Conservation (phyloP, 2,113 vertebrate species). For the Mirza zaza region DNA sequence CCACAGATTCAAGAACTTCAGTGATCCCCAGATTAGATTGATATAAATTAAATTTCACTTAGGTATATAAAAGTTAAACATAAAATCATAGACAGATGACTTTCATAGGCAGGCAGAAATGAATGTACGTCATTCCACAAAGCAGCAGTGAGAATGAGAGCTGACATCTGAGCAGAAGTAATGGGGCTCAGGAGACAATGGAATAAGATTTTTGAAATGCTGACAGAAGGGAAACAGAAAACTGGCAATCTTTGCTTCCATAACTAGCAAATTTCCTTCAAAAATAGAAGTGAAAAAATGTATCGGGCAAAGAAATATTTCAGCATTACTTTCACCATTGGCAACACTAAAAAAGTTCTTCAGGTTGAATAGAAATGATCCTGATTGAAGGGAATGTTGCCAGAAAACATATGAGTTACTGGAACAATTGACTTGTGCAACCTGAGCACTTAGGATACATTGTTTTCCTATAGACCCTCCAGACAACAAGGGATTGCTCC, state of each 20-base stretch:
- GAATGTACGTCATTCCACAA: no score
- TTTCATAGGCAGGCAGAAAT: neutral
- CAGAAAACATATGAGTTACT: fast-evolving
- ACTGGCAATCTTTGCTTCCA: neutral
- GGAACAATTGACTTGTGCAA: neutral
- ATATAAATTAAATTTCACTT: neutral
- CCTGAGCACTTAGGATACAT: fast-evolving
- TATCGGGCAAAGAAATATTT: neutral
- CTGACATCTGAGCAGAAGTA: neutral
- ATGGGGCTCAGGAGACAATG: neutral
- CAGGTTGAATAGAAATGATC: neutral
- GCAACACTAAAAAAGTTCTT: neutral
- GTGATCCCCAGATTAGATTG: neutral
- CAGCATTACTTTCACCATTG: fast-evolving
- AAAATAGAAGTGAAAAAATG: neutral
- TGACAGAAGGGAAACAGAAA: neutral
- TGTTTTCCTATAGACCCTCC: neutral
- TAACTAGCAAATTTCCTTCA: neutral
- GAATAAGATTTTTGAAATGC: neutral
- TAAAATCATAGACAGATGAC: neutral
- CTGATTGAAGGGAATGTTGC: fast-evolving
- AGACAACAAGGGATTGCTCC: neutral
- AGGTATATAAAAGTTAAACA: neutral
- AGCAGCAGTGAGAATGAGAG: neutral
- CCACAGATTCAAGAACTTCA: neutral